Evolutionary conservation across 2,888 invertebrate genomes (phyloP).

Genomic region (Andrena trimmerana): DNA sequence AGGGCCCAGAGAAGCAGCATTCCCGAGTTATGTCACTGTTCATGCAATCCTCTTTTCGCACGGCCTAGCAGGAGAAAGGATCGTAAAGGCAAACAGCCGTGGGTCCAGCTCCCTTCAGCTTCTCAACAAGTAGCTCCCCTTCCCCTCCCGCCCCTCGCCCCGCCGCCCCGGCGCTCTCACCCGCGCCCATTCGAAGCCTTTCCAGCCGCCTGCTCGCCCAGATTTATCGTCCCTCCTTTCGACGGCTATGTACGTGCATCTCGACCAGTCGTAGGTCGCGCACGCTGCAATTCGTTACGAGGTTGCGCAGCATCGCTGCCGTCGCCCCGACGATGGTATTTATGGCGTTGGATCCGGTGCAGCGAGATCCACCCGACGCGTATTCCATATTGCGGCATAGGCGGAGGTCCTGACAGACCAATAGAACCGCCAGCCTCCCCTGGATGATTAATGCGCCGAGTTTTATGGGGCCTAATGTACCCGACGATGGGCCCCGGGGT

Average conservation of each 20-base stretch:
- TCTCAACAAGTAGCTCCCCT: constrained; percentile 17
- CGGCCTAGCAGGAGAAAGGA: constrained; percentile 50
- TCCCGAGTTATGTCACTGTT: constrained; percentile 67
- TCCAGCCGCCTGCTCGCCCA: background rate
- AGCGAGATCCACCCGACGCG: constrained; percentile 24
- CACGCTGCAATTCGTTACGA: constrained; percentile 55
- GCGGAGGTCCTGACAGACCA: constrained; percentile 5
- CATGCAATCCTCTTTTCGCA: constrained; percentile 60
- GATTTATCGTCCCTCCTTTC: constrained; percentile 55
- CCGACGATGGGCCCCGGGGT: background rate
- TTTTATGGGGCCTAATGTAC: constrained; percentile 4
- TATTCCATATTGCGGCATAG: constrained; percentile 15
- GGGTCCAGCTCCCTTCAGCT: constrained; percentile 4
- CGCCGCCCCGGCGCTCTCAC: background rate
- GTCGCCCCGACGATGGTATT: constrained; percentile 41
- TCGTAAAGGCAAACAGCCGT: background rate
- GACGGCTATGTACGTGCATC: constrained; percentile 20
- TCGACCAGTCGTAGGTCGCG: constrained; percentile 44
- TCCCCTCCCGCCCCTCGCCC: background rate
- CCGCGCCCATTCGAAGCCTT: background rate
- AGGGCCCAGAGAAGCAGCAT: constrained; percentile 52
- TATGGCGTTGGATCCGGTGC: constrained; percentile 56
- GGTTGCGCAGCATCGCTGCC: constrained; percentile 29
- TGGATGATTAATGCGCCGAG: constrained; percentile 27
- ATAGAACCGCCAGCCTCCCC: constrained; percentile 2